Conservation (phyloP, 1,140 invertebrate genomes). For the Monochamus saltuarius region DNA sequence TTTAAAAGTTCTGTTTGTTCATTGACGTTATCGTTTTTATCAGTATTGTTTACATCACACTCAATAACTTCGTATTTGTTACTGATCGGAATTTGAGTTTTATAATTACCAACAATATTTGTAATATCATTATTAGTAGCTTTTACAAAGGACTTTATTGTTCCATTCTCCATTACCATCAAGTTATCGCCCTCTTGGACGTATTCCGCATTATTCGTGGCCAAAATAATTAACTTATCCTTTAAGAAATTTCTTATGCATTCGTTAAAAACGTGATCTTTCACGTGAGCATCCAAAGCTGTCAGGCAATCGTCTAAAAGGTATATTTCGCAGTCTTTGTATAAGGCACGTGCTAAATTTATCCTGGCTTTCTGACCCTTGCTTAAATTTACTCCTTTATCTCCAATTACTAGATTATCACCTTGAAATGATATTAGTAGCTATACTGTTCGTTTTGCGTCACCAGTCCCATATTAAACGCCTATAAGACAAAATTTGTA, state of each 20-base stretch:
- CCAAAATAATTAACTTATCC: conserved; percentile 70
- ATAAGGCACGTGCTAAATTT: conserved; percentile 81
- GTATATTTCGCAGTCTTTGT: conserved; percentile 76
- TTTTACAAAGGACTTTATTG: conserved; percentile 23
- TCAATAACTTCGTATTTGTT: conserved; percentile 6
- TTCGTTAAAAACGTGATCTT: conserved; percentile 77
- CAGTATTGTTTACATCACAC: conserved; percentile 14
- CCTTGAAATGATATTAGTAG: conserved; percentile 49
- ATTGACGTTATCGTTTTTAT: not conserved
- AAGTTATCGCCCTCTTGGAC: conserved; percentile 30
- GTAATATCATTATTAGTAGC: conserved; percentile 10
- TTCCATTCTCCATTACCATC: conserved; percentile 29
- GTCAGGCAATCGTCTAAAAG: conserved; percentile 81
- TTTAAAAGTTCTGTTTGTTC: not conserved
- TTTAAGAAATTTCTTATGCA: conserved; percentile 70
- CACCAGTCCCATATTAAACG: too few species aligned
- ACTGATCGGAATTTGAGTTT: conserved; percentile 9
- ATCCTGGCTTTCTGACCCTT: conserved; percentile 90
- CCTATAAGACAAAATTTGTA: too few species aligned
- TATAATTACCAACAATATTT: conserved; percentile 2
- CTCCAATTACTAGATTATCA: conserved; percentile 78
- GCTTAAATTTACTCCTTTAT: conserved; percentile 75
- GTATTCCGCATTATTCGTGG: conserved; percentile 67
- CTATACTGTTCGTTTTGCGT: too few species aligned
- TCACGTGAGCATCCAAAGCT: conserved; percentile 80